Evolutionary conservation across 2,888 invertebrate species (phyloP).

Genomic region (Quadroppia sp.): DNA sequence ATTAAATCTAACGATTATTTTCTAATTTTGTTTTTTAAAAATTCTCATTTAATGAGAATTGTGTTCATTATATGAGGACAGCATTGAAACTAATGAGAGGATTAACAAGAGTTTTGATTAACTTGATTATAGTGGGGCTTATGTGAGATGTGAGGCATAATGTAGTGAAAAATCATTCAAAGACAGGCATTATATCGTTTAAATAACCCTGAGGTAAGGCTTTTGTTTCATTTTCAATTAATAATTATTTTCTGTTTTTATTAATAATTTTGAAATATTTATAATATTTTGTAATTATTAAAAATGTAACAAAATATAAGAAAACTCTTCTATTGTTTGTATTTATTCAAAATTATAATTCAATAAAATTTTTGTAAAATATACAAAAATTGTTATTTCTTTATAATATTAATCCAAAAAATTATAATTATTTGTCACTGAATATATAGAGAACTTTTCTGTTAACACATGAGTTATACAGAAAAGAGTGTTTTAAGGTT

Average conservation of each 20-base stretch:
- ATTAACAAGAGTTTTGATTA: background rate
- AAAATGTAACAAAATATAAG: background rate
- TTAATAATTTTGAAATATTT: background rate
- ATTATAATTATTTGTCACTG: too few species aligned
- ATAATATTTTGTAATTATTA: background rate
- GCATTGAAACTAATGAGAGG: background rate
- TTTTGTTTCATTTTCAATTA: background rate
- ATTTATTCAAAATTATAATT: too few species aligned
- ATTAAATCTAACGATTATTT: background rate
- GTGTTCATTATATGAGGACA: background rate
- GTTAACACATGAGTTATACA: background rate
- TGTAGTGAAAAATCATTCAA: background rate
- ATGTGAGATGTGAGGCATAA: background rate
- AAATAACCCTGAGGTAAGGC: background rate
- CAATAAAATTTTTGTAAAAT: background rate
- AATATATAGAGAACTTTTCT: too few species aligned
- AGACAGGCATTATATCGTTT: background rate
- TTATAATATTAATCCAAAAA: too few species aligned
- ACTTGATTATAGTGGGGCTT: background rate
- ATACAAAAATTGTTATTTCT: too few species aligned
- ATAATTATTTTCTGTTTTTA: background rate
- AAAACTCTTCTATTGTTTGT: background rate
- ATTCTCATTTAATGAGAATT: background rate
- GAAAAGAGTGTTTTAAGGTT: conserved; percentile 13
- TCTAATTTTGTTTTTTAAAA: background rate